Percentiles rank a stretch among this genome's conserved stretches.
phyloP scores from a whole-genome alignment of 2,888 invertebrate genomes.

The Cyclophora albipunctata region DNA sequence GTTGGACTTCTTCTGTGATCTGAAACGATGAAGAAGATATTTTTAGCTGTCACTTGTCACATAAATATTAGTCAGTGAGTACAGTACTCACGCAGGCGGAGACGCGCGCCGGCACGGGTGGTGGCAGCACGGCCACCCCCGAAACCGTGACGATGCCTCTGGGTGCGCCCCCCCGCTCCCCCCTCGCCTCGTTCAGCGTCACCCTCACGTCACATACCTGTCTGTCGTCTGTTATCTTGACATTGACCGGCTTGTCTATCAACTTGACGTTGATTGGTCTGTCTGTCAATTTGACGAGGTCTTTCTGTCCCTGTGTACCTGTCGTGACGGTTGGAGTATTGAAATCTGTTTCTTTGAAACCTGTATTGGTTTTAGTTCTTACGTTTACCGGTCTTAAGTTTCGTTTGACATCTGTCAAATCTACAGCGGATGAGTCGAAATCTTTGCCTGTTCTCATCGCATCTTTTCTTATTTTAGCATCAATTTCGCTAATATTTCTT shows the following conservation, averaged over 20 bases:
- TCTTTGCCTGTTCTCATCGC: too few species aligned
- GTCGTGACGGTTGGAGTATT: background rate
- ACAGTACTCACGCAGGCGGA: conserved; percentile 27
- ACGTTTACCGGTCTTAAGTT: too few species aligned
- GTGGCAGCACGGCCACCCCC: conserved; percentile 22
- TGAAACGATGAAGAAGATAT: conserved; percentile 18
- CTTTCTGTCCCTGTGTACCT: background rate
- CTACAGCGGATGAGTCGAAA: too few species aligned
- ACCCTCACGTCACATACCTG: background rate
- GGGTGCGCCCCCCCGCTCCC: background rate
- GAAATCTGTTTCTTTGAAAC: too few species aligned
- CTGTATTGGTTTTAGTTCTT: too few species aligned
- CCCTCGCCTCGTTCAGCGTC: background rate
- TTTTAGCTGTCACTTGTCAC: background rate
- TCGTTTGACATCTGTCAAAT: too few species aligned
- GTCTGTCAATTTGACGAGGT: background rate
- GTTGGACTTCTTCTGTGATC: conserved; percentile 37
- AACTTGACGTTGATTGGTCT: background rate
- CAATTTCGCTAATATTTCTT: too few species aligned
- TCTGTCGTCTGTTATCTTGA: background rate
- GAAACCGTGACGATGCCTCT: conserved; percentile 8
- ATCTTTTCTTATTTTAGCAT: too few species aligned
- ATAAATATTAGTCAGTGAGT: background rate
- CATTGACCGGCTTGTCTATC: background rate
- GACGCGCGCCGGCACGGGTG: conserved; percentile 36